Evolutionary conservation across 1,140 invertebrate genomes (phyloP).

Genomic region (Trichonephila inaurata): DNA sequence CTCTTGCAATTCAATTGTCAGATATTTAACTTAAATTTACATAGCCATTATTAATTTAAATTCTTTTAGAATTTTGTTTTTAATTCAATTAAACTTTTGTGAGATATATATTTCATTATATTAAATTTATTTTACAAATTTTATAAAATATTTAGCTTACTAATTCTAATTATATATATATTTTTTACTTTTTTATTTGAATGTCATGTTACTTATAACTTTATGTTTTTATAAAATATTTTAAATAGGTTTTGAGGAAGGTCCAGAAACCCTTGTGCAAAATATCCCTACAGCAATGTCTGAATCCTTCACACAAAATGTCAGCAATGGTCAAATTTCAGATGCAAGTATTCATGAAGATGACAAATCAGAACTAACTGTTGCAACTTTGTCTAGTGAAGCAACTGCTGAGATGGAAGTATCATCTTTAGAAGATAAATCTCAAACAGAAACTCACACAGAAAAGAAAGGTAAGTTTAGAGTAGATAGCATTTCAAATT

Average conservation of each 20-base stretch:
- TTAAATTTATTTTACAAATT: too few species aligned
- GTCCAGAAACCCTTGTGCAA: constrained; percentile 69
- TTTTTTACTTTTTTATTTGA: background rate
- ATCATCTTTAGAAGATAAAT: constrained; percentile 76
- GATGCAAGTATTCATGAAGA: constrained; percentile 79
- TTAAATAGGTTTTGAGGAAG: constrained; percentile 57
- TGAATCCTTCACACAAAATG: constrained; percentile 45
- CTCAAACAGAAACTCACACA: constrained; percentile 66
- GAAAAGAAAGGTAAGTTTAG: constrained; percentile 69
- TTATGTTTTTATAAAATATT: background rate
- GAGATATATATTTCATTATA: too few species aligned
- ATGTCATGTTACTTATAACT: background rate
- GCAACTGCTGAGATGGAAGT: constrained; percentile 75
- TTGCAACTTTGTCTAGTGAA: constrained; percentile 74
- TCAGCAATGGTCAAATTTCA: constrained; percentile 79
- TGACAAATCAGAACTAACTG: constrained; percentile 78
- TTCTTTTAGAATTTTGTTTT: too few species aligned
- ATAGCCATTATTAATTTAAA: too few species aligned
- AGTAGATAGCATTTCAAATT: background rate
- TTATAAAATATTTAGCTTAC: too few species aligned
- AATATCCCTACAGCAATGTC: constrained; percentile 53
- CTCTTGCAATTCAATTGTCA: too few species aligned
- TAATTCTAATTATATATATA: too few species aligned
- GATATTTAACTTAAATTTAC: too few species aligned
- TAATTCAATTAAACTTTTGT: background rate